Evolutionary conservation across 2,113 vertebrate species (phyloP).

Genomic region (Hystrix brachyura): DNA sequence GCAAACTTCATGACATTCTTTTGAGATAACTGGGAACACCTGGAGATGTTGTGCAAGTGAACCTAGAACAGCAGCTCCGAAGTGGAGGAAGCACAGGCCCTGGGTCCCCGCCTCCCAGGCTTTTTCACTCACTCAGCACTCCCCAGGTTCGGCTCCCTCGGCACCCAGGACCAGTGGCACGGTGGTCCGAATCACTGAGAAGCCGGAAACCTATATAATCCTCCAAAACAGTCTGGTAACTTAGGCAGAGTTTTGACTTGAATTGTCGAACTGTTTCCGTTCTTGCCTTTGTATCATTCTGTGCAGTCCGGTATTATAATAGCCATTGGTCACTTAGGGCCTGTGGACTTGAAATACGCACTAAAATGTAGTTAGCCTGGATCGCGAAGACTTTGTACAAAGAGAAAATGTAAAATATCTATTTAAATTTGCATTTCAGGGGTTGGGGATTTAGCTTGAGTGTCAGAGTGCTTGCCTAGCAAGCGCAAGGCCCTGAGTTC

Average conservation of each 20-base stretch:
- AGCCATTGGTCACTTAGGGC: not conserved
- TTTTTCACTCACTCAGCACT: not conserved
- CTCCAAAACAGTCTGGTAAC: not conserved
- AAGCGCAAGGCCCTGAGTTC: no score
- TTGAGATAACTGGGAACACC: conserved; percentile 67
- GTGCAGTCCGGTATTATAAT: not conserved
- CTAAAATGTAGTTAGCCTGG: not conserved
- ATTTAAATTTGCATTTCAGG: not conserved
- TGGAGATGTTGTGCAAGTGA: conserved; percentile 42
- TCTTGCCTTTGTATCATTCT: not conserved
- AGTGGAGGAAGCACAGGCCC: not conserved
- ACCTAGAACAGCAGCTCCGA: not conserved
- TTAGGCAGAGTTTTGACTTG: conserved; percentile 34
- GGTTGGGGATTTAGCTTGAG: no score
- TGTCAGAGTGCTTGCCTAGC: not conserved
- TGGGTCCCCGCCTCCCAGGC: not conserved
- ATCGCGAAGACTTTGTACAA: not conserved
- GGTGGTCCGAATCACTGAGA: not conserved
- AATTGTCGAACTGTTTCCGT: not conserved
- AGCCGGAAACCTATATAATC: not conserved
- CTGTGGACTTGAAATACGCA: not conserved
- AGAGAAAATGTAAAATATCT: not conserved
- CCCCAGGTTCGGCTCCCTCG: not conserved
- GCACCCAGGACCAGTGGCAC: not conserved
- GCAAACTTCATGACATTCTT: conserved; percentile 15